A percentile compares a stretch with the other conserved stretches of the same genome.
These are phyloP conservation scores for Paralvinella palmiformis DNA, from an alignment of 1,140 invertebrate species.

Conservation along the genomic window DNA sequence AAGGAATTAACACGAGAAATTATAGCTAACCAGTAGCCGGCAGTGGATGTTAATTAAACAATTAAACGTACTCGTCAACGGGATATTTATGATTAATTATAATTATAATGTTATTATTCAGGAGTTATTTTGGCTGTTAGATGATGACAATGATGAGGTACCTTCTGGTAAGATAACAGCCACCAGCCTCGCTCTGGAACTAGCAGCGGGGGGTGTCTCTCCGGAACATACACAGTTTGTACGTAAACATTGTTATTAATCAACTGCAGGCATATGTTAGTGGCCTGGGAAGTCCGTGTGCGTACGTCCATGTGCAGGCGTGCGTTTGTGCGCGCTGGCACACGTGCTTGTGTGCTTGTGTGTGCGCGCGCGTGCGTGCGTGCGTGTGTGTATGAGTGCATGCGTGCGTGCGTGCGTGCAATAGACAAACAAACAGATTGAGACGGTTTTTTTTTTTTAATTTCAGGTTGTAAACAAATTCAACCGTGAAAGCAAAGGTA, in stretches of 20 bases:
- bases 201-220: slow-evolving; percentile 43
- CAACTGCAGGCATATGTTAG: no score
- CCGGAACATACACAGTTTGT: slow-evolving; percentile 43
- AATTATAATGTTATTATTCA: no score
- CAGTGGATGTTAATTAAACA: no score
- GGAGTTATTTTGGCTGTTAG: slow-evolving; percentile 43
- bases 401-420: background rate
- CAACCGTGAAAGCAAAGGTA: slow-evolving; percentile 39
- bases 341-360: background rate
- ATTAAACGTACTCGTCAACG: no score
- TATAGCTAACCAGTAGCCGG: no score
- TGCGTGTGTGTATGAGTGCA: background rate
- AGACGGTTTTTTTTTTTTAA: background rate
- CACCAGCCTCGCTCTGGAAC: slow-evolving; percentile 38
- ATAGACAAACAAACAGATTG: background rate
- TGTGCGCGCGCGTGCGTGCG: background rate
- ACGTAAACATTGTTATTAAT: slow-evolving; percentile 23
- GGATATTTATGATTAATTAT: no score
- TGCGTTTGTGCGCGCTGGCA: background rate
- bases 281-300: background rate
- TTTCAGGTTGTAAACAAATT: slow-evolving; percentile 46
- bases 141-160: slow-evolving; percentile 28
- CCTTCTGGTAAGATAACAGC: slow-evolving; percentile 35
- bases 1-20: no score
- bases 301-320: background rate